A percentile compares a stretch with the other conserved stretches of the same genome.
Evolutionary conservation across 2,113 vertebrate genomes (phyloP).

Genomic region (Nesoenas mayeri): DNA sequence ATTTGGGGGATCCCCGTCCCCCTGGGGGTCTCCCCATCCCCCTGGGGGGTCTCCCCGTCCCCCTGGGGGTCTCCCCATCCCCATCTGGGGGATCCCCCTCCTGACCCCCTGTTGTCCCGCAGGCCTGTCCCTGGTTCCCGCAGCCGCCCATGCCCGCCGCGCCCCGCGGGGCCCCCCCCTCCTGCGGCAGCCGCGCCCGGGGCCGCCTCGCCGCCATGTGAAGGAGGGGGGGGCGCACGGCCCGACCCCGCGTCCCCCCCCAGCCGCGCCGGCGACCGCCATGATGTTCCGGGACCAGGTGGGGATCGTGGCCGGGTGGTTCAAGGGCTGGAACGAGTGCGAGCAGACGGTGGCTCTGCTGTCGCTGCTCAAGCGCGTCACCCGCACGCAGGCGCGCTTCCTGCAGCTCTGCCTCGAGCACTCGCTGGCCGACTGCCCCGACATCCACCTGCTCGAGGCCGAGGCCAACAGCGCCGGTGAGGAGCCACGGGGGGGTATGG

Average conservation of each 20-base stretch:
- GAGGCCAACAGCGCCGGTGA: constrained; percentile 94
- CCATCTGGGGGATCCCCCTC: too few relatives aligned
- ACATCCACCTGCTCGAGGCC: constrained; percentile 91
- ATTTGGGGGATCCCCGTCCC: too few relatives aligned
- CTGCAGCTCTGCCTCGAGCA: constrained; percentile 95
- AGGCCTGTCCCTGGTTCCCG: too few relatives aligned
- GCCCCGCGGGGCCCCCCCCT: background rate
- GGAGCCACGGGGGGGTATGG: too few relatives aligned
- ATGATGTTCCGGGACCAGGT: constrained; percentile 99
- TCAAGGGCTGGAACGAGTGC: constrained; percentile 96
- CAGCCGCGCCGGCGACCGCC: constrained; percentile 65
- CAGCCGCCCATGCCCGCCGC: background rate
- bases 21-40: too few relatives aligned
- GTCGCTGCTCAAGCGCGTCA: constrained; percentile 90
- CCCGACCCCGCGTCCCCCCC: background rate
- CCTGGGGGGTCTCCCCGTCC: too few relatives aligned
- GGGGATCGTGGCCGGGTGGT: constrained; percentile 93
- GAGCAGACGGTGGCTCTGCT: constrained; percentile 95
- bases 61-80: too few relatives aligned
- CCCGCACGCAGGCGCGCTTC: constrained; percentile 92
- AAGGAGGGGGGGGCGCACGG: constrained; percentile 15
- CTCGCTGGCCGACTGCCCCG: constrained; percentile 91
- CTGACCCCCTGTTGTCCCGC: too few relatives aligned
- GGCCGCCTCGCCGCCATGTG: constrained; percentile 63
- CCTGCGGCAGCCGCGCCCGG: too few relatives aligned